These are phyloP conservation scores for Muntiacus muntjak DNA, from an alignment of 2,113 vertebrate genomes.

Conservation along the genomic window DNA sequence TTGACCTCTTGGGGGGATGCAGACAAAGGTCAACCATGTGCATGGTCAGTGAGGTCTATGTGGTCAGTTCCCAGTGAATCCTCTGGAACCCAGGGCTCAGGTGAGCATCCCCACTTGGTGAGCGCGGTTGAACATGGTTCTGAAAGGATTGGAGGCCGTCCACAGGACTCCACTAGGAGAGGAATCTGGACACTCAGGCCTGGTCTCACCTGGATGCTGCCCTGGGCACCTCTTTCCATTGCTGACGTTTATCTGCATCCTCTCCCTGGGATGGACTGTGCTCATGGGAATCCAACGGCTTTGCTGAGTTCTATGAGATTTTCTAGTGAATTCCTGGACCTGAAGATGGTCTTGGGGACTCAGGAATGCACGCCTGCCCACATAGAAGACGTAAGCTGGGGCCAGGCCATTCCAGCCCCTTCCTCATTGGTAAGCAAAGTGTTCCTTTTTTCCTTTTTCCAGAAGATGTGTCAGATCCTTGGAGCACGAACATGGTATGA, in stretches of 20 bases:
- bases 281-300: not conserved
- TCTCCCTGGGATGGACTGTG: not conserved
- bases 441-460: not conserved
- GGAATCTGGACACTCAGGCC: fast-evolving
- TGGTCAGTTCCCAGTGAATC: not conserved
- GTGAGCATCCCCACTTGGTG: not conserved
- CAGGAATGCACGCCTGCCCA: not conserved
- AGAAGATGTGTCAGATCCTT: not conserved
- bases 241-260: not conserved
- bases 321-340: not conserved
- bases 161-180: not conserved
- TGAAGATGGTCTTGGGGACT: not conserved
- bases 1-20: not conserved
- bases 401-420: not conserved
- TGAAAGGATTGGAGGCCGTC: fast-evolving
- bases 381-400: not conserved
- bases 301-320: not conserved
- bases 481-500: fast-evolving
- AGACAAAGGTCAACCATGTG: not conserved
- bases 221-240: not conserved
- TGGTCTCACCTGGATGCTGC: not conserved
- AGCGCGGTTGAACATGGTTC: fast-evolving
- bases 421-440: not conserved
- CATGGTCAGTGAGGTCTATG: fast-evolving
- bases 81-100: fast-evolving